Conservation (phyloP, 2,113 vertebrate genomes). For the Motacilla tschutschensis region DNA sequence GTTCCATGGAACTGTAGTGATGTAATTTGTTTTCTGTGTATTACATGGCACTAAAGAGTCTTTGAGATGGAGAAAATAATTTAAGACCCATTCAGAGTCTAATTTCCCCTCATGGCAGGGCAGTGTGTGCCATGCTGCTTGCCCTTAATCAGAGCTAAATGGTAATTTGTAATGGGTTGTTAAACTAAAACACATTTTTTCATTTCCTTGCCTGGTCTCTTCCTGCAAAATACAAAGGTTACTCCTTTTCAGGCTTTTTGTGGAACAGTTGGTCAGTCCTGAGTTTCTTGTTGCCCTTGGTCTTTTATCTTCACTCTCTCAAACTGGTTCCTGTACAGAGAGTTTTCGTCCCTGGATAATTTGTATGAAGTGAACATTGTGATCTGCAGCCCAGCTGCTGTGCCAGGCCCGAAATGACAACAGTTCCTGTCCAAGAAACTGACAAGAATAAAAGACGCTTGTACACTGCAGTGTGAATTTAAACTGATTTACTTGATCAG, state of each 20-base stretch:
- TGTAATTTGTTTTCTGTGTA: constrained; percentile 25
- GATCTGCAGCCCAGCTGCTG: neutral
- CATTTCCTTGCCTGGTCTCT: neutral
- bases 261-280: neutral
- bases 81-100: neutral
- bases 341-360: neutral
- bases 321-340: neutral
- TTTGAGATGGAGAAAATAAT: neutral
- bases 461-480: neutral
- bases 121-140: neutral
- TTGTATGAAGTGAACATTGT: neutral
- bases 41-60: neutral
- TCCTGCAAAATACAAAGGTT: neutral
- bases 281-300: neutral
- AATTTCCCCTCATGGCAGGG: neutral
- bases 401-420: neutral
- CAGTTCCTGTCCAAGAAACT: neutral
- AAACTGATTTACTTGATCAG: neutral
- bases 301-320: neutral
- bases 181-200: neutral
- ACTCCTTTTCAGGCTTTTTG: neutral
- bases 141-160: neutral
- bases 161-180: neutral
- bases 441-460: neutral
- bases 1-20: neutral